Conservation (phyloP, 2,797 vertebrate genomes). For the Gymnocypris eckloni region DNA sequence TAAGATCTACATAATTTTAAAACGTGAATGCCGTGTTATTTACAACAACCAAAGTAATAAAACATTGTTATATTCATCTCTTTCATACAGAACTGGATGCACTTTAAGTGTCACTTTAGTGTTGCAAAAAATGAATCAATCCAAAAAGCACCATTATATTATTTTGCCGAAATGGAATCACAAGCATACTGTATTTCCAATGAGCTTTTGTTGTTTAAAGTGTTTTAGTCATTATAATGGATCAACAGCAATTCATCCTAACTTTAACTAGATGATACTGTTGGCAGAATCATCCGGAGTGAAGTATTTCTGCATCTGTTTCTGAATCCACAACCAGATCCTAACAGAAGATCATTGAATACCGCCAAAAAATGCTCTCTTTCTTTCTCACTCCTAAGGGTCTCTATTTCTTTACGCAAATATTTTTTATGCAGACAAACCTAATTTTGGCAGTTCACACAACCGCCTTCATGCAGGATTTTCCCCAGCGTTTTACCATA, state of each 20-base stretch:
- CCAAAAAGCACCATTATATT: too few relatives aligned
- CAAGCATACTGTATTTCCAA: not conserved
- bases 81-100: not conserved
- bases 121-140: not conserved
- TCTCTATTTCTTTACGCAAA: slow-evolving; percentile 73
- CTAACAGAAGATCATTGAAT: slow-evolving; percentile 69
- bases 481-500: slow-evolving; percentile 74
- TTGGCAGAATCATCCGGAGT: not conserved
- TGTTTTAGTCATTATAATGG: not conserved
- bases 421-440: slow-evolving; percentile 80
- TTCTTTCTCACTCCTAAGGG: slow-evolving; percentile 56
- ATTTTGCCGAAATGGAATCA: not conserved
- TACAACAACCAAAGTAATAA: not conserved
- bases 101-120: not conserved
- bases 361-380: slow-evolving; percentile 64
- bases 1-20: not conserved
- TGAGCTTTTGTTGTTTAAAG: not conserved
- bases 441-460: slow-evolving; percentile 75
- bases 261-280: not conserved
- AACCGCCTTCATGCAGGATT: slow-evolving; percentile 74
- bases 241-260: not conserved
- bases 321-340: slow-evolving; percentile 49
- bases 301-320: not conserved
- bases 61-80: not conserved
- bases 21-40: not conserved